Base-by-base conservation (phyloP, 2,797 vertebrate species). In the Alauda arvensis region DNA sequence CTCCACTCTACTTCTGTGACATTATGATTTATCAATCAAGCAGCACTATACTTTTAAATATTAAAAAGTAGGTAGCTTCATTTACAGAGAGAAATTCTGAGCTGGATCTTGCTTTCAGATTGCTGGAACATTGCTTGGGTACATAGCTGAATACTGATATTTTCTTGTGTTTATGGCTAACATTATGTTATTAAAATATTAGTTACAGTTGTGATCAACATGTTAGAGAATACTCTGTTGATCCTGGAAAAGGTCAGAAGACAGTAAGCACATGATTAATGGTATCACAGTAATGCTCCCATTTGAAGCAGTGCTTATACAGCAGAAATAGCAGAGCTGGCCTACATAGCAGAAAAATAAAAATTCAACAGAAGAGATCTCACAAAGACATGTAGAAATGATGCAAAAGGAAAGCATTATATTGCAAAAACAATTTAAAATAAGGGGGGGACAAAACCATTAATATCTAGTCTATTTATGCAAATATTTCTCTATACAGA, bases 301-400 rank as follows among this genome's bases (percentile, higher is more conserved):
- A 65, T 93, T 91, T 83, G 70, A 89, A 91, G 82, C 59, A 83
- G 46, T 91, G 85, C 87, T 95, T 90, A 94, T 79, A 74, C 88
- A 94, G 94, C 93, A 95, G 48, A 93, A 93, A 87, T 71, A 86
- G 87, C 76, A 93, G 78, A 87, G 77, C 63, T 95, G 89, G 90
- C 91, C 94, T 94, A 95, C 52, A 90, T 92, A 95, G 81, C 70
- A 76, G 65, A 89, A 88, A 82, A 88, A 90, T 86, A 88, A 89
- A 84, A 93, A 80, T 71, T 69, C 88, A 61, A 3, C 29, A 81
- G n/a, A 61, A 65, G 52, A 91, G 51, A 71, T 77, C 26, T 90
- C 77, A 90, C 53, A 87, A 65, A 93, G 77, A 74, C 87, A 61
- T 66, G 52, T 43, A 72, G 70, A 81, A 89, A 89, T 57, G 1